Conservation (phyloP, 2,113 vertebrate species). For the Pelusios castaneus region DNA sequence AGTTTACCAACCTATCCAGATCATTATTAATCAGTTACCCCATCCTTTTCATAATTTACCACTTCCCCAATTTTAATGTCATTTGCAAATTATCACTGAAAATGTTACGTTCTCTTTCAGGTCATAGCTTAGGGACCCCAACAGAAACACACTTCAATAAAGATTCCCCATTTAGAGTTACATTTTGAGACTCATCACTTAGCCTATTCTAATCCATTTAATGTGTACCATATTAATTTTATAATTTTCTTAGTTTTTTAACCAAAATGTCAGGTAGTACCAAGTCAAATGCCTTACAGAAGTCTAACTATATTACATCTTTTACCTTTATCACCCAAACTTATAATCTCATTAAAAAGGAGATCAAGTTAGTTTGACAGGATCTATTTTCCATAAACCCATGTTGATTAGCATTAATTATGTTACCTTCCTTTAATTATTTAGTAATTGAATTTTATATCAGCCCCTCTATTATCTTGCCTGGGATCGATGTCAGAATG, state of each 20-base stretch:
- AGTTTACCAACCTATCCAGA: neutral
- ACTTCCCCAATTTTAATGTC: neutral
- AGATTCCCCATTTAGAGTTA: neutral
- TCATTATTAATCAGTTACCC: neutral
- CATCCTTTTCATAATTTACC: neutral
- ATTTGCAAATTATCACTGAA: neutral
- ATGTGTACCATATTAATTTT: neutral
- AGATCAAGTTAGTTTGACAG: neutral
- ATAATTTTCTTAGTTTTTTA: neutral
- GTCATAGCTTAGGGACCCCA: neutral
- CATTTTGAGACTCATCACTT: neutral
- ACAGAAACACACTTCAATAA: neutral
- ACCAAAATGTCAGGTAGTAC: neutral
- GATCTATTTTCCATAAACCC: neutral
- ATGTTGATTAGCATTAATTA: neutral
- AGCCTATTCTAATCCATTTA: neutral
- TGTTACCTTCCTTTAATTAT: neutral
- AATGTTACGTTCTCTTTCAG: neutral
- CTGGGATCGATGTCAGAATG: neutral
- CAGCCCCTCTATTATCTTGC: neutral
- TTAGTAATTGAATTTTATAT: neutral
- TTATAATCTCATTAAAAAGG: neutral
- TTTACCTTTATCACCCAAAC: neutral
- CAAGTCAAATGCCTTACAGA: neutral
- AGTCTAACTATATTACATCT: neutral